phyloP scores from a whole-genome alignment of 2,888 invertebrate genomes.

The Fabriciana adippe region DNA sequence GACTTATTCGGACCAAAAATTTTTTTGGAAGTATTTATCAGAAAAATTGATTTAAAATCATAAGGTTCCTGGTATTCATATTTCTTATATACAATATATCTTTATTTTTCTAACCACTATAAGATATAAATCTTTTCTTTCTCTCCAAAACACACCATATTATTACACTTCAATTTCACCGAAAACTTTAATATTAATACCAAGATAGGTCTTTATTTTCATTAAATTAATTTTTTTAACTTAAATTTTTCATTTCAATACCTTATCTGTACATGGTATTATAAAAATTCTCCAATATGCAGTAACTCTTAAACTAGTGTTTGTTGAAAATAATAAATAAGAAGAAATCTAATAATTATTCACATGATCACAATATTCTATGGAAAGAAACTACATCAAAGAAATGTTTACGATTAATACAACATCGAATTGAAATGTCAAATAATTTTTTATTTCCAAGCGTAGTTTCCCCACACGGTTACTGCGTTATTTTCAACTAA shows the following conservation, averaged over 20 bases:
- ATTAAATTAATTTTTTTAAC: too few relatives aligned
- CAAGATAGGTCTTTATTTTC: too few relatives aligned
- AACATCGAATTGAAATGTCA: conserved; percentile 72
- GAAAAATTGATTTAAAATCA: too few relatives aligned
- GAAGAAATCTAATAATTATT: conserved; percentile 31
- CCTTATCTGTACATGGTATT: not conserved
- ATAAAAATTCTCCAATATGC: conserved; percentile 6
- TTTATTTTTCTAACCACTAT: too few relatives aligned
- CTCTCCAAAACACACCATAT: too few relatives aligned
- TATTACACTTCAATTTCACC: too few relatives aligned
- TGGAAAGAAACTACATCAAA: conserved; percentile 78
- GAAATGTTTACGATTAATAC: conserved; percentile 63
- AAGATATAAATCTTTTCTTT: too few relatives aligned
- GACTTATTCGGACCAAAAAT: not conserved
- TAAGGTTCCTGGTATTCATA: too few relatives aligned
- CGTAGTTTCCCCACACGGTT: conserved; percentile 82
- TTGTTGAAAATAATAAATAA: conserved; percentile 11
- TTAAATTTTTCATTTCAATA: too few relatives aligned
- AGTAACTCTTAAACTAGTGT: conserved; percentile 9
- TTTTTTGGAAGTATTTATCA: not conserved
- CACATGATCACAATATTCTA: conserved; percentile 54
- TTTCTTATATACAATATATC: too few relatives aligned
- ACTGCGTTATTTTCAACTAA: conserved; percentile 54
- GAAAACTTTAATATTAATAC: too few relatives aligned
- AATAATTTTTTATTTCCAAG: conserved; percentile 74